Percentiles rank a stretch among this genome's conserved stretches.
phyloP scores from a whole-genome alignment of 92 coral and sea anemone genomes.

The Bergia sp. region DNA sequence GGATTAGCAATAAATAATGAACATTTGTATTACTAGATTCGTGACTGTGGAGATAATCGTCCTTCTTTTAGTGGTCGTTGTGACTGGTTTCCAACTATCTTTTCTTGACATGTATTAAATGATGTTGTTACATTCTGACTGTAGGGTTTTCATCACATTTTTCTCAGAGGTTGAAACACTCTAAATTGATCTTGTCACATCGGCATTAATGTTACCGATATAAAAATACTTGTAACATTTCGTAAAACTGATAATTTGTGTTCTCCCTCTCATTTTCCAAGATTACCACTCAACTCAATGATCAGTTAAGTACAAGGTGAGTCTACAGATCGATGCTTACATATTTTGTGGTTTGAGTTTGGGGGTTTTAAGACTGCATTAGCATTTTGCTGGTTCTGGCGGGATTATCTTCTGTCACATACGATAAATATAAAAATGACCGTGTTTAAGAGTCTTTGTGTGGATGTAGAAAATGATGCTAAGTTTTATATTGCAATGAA shows the following conservation, averaged over 20 bases:
- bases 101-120: no score
- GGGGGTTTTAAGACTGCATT: background rate
- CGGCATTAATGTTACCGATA: no score
- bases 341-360: background rate
- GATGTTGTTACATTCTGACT: background rate
- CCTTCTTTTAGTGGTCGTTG: no score
- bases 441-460: background rate
- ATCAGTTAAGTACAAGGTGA: no score
- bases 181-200: background rate
- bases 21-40: background rate
- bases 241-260: no score
- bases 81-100: background rate
- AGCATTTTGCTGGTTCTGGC: background rate
- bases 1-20: background rate
- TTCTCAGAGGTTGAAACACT: background rate
- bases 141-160: background rate
- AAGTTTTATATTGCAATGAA: background rate
- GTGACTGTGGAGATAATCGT: background rate
- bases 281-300: background rate
- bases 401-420: no score
- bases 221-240: background rate
- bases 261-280: background rate
- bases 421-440: background rate
- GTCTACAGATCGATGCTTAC: background rate
- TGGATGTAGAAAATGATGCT: background rate